Conservation (phyloP, 35 echinoderm and acorn worm genomes). For the Chiridota heheva region DNA sequence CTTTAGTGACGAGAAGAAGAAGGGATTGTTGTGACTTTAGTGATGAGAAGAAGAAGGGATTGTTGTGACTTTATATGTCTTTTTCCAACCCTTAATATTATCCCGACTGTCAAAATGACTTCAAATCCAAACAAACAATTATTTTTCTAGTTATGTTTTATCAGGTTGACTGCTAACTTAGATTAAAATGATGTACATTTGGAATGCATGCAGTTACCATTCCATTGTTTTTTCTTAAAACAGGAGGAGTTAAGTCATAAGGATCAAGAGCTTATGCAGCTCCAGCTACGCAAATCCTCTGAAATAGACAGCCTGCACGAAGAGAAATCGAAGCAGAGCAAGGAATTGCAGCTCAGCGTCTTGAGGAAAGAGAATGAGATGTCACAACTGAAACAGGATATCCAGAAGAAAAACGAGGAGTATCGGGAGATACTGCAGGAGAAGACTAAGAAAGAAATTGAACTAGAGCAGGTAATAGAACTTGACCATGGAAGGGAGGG, state of each 20-base stretch:
- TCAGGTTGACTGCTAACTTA: neutral
- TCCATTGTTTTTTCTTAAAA: neutral
- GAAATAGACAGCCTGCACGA: slow-evolving; percentile 71
- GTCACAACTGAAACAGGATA: slow-evolving; percentile 49
- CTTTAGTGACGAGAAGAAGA: too few relatives aligned
- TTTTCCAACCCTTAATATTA: too few relatives aligned
- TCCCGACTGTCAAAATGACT: too few relatives aligned
- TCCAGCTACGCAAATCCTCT: slow-evolving; percentile 56
- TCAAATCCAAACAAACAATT: too few relatives aligned
- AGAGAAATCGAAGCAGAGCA: slow-evolving; percentile 56
- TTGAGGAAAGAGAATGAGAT: slow-evolving; percentile 73
- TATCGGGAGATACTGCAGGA: slow-evolving; percentile 48
- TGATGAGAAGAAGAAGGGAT: too few relatives aligned
- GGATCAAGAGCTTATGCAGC: slow-evolving; percentile 54
- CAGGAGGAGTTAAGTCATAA: slow-evolving; percentile 70
- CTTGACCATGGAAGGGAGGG: neutral
- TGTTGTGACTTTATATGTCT: too few relatives aligned
- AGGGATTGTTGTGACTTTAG: too few relatives aligned
- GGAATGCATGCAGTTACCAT: neutral
- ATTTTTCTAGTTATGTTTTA: neutral
- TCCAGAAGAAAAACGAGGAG: slow-evolving; percentile 53
- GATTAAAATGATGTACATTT: neutral
- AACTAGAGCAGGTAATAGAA: slow-evolving; percentile 61
- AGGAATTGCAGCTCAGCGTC: slow-evolving; percentile 59
- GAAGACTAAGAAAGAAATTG: slow-evolving; percentile 74